Evolutionary conservation across 1,140 invertebrate genomes (phyloP).

Genomic region (Atta colombica): DNA sequence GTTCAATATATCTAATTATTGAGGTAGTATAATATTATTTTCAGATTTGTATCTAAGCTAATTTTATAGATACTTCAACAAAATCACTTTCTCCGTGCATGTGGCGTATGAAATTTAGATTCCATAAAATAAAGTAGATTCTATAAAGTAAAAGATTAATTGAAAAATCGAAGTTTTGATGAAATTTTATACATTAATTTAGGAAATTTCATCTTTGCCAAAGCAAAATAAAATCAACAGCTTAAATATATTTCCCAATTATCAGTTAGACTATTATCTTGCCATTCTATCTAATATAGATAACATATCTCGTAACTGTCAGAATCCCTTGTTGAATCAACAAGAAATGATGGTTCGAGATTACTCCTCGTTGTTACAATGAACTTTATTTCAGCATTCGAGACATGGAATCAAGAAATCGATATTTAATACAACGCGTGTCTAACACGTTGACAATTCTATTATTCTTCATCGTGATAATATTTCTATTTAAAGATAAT

Average conservation of each 20-base stretch:
- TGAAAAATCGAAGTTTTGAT: not conserved
- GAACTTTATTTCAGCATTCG: conserved; percentile 21
- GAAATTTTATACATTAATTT: not conserved
- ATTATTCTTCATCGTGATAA: not conserved
- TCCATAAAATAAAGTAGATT: too few relatives aligned
- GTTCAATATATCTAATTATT: too few relatives aligned
- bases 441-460: not conserved
- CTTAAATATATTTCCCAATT: conserved; percentile 26
- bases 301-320: not conserved
- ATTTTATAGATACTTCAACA: too few relatives aligned
- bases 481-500: not conserved
- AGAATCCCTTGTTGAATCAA: conserved; percentile 49
- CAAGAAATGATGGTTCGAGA: conserved; percentile 38
- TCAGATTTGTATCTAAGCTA: too few relatives aligned
- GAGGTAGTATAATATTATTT: too few relatives aligned
- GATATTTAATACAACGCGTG: conserved; percentile 32
- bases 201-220: not conserved
- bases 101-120: not conserved
- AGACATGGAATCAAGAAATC: conserved; percentile 24
- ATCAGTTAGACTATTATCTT: not conserved
- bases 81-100: too few relatives aligned
- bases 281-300: not conserved
- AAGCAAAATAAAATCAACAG: not conserved
- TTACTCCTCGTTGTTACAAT: conserved; percentile 27
- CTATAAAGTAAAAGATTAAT: not conserved